Conservation (phyloP, 1,140 invertebrate species). For the Heliconius hewitsoni region DNA sequence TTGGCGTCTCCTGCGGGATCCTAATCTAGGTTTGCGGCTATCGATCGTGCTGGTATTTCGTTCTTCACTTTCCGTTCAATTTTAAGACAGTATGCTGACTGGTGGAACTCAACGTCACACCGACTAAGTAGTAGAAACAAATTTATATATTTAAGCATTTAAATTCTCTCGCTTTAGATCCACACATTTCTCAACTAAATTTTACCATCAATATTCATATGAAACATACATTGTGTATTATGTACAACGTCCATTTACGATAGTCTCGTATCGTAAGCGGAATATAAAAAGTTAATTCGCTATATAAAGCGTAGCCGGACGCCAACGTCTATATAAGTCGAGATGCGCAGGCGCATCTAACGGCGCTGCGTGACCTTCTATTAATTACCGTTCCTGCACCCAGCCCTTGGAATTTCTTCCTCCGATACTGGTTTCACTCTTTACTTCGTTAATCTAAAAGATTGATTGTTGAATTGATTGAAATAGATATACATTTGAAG, state of each 20-base stretch:
- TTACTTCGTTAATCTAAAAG: conserved; percentile 40
- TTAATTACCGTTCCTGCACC: conserved; percentile 71
- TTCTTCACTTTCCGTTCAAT: no score
- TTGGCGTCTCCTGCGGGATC: no score
- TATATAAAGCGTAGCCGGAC: conserved; percentile 53
- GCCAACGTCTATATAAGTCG: conserved; percentile 59
- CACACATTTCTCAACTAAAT: neutral
- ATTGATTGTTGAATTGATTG: conserved; percentile 1
- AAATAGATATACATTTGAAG: neutral
- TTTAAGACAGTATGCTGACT: no score
- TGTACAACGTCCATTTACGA: neutral
- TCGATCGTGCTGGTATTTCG: no score
- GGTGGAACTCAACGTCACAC: no score
- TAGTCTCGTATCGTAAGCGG: neutral
- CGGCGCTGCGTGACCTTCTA: conserved; percentile 67
- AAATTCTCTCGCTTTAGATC: no score
- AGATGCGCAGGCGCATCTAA: conserved; percentile 67
- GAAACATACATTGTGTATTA: neutral
- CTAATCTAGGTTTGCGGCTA: no score
- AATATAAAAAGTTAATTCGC: conserved; percentile 41
- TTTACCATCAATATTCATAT: neutral
- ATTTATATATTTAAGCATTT: no score
- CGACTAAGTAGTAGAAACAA: no score
- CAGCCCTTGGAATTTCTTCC: conserved; percentile 50
- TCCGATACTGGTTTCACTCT: conserved; percentile 41